These are phyloP conservation scores for Aporrectodea caliginosa DNA, from an alignment of 1,140 invertebrate species.

Conservation along the genomic window DNA sequence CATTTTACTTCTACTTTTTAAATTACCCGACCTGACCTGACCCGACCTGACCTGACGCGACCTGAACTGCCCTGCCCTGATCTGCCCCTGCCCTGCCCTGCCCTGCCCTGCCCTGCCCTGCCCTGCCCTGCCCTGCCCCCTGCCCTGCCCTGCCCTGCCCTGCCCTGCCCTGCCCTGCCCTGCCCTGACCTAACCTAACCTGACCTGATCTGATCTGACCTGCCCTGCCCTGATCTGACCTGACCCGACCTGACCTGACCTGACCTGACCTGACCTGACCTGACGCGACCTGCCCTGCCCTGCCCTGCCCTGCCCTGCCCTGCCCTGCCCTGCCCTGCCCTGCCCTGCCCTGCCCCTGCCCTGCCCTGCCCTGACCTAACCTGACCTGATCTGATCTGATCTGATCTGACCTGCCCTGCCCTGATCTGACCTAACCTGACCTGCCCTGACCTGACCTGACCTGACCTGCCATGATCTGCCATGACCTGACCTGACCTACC, in stretches of 20 bases:
- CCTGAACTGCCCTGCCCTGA: slow-evolving; percentile 7
- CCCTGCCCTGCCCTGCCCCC: slow-evolving; percentile 24
- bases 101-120: slow-evolving; percentile 14
- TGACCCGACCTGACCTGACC: slow-evolving; percentile 33
- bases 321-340: slow-evolving; percentile 1
- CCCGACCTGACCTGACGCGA: slow-evolving; percentile 32
- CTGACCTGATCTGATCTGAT: too few species aligned
- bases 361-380: too few species aligned
- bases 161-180: slow-evolving; percentile 24
- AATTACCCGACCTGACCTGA: slow-evolving; percentile 34
- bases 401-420: too few species aligned
- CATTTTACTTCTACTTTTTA: too few species aligned
- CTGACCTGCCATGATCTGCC: slow-evolving; percentile 1
- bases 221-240: slow-evolving; percentile 27
- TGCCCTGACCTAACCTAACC: slow-evolving; percentile 33
- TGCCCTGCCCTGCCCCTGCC: not conserved
- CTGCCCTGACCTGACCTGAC: slow-evolving; percentile 28
- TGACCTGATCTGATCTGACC: slow-evolving; percentile 19
- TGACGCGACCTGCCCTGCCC: slow-evolving; percentile 8
- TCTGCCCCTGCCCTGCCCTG: slow-evolving; percentile 10
- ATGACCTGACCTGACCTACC: slow-evolving; percentile 36
- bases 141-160: slow-evolving; percentile 19
- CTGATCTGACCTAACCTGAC: slow-evolving; percentile 34
- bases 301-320: slow-evolving; percentile 18
- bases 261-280: slow-evolving; percentile 29